These are phyloP conservation scores for Tridacna crocea DNA, from an alignment of 2,888 invertebrate genomes.

Conservation along the genomic window DNA sequence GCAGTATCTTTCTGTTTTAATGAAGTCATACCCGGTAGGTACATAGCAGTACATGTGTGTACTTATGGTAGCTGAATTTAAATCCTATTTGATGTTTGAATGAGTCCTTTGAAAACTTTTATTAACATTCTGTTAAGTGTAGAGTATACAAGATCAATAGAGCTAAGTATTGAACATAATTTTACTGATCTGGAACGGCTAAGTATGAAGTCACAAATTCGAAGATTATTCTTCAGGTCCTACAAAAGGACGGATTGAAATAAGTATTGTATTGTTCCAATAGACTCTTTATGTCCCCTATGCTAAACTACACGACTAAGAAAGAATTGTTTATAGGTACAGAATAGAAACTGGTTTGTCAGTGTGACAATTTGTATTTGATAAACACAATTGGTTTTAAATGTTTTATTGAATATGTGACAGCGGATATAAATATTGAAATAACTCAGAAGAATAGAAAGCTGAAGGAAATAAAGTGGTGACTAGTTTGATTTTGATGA, in stretches of 20 bases:
- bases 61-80: too few relatives aligned
- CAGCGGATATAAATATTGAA: slow-evolving; percentile 1
- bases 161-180: slow-evolving; percentile 43
- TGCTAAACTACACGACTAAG: slow-evolving; percentile 43
- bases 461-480: neutral
- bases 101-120: too few relatives aligned
- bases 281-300: slow-evolving; percentile 40
- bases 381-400: slow-evolving; percentile 7
- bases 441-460: neutral
- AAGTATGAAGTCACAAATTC: slow-evolving; percentile 51
- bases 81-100: too few relatives aligned
- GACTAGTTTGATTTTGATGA: neutral
- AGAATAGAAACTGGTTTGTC: slow-evolving; percentile 12
- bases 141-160: slow-evolving; percentile 31
- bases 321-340: slow-evolving; percentile 46
- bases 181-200: slow-evolving; percentile 41
- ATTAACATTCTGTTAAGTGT: slow-evolving; percentile 2
- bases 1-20: too few relatives aligned
- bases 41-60: too few relatives aligned
- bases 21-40: too few relatives aligned
- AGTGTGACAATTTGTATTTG: slow-evolving; percentile 19
- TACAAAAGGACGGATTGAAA: slow-evolving; percentile 48
- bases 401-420: slow-evolving; percentile 15
- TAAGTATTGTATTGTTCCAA: slow-evolving; percentile 50
- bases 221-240: slow-evolving; percentile 31